Evolutionary conservation across 2,113 vertebrate genomes (phyloP).

Genomic region (Cathartes aura): DNA sequence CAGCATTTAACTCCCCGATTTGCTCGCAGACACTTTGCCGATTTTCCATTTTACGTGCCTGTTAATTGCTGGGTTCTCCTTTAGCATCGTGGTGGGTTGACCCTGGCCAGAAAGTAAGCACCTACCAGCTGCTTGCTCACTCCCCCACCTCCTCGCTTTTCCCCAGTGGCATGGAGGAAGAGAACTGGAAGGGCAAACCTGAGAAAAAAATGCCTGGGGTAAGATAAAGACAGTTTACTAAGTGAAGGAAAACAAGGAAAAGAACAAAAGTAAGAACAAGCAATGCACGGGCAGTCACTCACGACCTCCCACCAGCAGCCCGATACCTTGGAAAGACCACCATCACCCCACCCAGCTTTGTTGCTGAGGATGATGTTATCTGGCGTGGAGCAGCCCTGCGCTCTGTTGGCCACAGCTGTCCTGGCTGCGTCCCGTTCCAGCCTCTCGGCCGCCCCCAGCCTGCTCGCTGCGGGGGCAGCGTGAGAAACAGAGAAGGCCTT

Average conservation of each 20-base stretch:
- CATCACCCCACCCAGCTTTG: not conserved
- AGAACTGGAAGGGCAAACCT: not conserved
- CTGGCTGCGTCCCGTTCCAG: not conserved
- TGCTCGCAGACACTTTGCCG: not conserved
- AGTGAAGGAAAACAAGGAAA: not conserved
- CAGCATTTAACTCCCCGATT: not conserved
- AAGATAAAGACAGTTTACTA: not conserved
- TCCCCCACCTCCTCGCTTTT: not conserved
- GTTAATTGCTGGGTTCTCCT: not conserved
- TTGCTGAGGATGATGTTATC: not conserved
- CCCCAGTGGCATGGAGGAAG: rapidly evolving
- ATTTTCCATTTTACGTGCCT: not conserved
- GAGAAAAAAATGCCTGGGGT: not conserved
- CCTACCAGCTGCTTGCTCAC: not conserved
- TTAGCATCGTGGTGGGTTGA: rapidly evolving
- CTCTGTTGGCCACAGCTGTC: not conserved
- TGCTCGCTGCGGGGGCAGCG: rapidly evolving
- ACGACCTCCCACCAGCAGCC: not conserved
- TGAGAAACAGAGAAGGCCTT: not conserved
- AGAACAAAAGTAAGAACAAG: rapidly evolving
- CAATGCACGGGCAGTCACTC: not conserved
- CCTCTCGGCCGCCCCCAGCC: not conserved
- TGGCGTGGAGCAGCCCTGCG: rapidly evolving
- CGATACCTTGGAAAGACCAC: no score
- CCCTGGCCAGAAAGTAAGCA: no score